A percentile compares a stretch with the other conserved stretches of the same genome.
Evolutionary conservation across 2,113 vertebrate species (phyloP).

Genomic region (Myotis brandtii): DNA sequence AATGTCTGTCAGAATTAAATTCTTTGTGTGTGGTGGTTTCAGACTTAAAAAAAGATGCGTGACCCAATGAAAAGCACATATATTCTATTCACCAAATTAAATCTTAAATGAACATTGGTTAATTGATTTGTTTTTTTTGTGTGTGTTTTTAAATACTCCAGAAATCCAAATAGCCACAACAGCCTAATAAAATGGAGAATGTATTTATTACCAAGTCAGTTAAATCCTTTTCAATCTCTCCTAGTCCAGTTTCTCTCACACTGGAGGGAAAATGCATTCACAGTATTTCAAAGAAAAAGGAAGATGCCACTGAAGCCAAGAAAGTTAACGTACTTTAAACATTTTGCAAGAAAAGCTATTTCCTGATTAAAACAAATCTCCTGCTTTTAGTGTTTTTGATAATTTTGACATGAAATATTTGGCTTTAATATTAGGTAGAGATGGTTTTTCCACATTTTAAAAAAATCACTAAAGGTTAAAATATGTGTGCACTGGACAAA

Average conservation of each 20-base stretch:
- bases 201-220: constrained; percentile 78
- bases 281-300: constrained; percentile 72
- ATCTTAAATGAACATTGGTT: constrained; percentile 84
- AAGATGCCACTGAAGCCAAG: constrained; percentile 67
- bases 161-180: constrained; percentile 79
- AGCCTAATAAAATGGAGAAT: constrained; percentile 79
- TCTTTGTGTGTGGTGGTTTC: constrained; percentile 79
- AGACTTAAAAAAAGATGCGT: constrained; percentile 81
- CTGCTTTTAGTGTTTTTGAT: constrained; percentile 80
- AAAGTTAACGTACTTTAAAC: constrained; percentile 65
- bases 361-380: constrained; percentile 80
- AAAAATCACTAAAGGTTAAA: constrained; percentile 82
- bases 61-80: constrained; percentile 83
- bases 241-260: constrained; percentile 6
- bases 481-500: constrained; percentile 85
- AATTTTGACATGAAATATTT: constrained; percentile 83
- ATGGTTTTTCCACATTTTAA: constrained; percentile 80
- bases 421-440: constrained; percentile 81
- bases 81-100: constrained; percentile 86
- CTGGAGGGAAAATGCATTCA: constrained; percentile 72
- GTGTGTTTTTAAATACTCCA: constrained; percentile 64
- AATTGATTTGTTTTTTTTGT: constrained; percentile 85
- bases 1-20: constrained; percentile 81
- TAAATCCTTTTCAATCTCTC: constrained; percentile 63
- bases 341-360: constrained; percentile 72